These are phyloP conservation scores for Arremon brunneinucha DNA, from an alignment of 2,797 vertebrate species.

Conservation along the genomic window DNA sequence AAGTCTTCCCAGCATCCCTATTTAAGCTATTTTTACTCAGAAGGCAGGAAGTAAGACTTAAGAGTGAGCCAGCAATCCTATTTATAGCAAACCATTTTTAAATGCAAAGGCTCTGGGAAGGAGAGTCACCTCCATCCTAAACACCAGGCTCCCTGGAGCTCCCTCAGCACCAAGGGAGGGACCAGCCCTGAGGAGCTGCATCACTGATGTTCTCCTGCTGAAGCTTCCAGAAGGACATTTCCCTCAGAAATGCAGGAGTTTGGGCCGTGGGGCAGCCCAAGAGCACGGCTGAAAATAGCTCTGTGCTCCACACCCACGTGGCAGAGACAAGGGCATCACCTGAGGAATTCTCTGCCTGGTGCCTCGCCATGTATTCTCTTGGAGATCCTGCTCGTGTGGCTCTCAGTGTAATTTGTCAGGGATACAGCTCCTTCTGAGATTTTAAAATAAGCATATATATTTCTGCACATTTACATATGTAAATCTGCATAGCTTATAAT, in stretches of 20 bases:
- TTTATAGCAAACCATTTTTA: slow-evolving; percentile 86
- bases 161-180: neutral
- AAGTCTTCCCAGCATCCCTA: slow-evolving; percentile 74
- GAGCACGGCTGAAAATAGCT: neutral
- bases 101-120: slow-evolving; percentile 67
- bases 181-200: neutral
- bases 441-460: neutral
- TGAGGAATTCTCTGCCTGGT: neutral
- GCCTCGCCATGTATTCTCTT: neutral
- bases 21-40: slow-evolving; percentile 84
- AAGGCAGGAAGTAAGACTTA: slow-evolving; percentile 83
- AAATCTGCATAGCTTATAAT: neutral
- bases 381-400: neutral
- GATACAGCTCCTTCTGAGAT: neutral
- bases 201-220: neutral
- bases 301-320: neutral
- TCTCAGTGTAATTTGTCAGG: neutral
- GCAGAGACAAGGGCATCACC: neutral
- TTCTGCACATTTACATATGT: neutral
- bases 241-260: neutral
- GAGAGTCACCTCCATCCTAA: slow-evolving; percentile 46
- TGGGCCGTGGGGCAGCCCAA: neutral
- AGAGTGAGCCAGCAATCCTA: slow-evolving; percentile 84
- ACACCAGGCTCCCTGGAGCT: neutral
- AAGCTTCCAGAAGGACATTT: slow-evolving; percentile 55